phyloP scores from a whole-genome alignment of 2,797 vertebrate species.

The Channa striata region DNA sequence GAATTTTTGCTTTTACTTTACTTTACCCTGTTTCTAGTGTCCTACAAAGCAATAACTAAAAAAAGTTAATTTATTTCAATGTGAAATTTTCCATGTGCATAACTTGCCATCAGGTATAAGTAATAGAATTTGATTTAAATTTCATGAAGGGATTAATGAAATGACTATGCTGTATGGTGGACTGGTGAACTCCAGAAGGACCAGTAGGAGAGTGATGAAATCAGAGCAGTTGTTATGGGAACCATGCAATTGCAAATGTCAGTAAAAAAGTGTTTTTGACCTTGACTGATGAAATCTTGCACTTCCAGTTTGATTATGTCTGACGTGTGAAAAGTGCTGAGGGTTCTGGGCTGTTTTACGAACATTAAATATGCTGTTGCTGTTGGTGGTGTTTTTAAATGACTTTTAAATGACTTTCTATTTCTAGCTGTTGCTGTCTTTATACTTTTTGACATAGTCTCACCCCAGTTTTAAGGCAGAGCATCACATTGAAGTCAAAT shows the following conservation, averaged over 20 bases:
- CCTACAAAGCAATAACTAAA: not conserved
- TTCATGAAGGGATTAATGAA: constrained; percentile 31
- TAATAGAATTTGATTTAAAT: constrained; percentile 11
- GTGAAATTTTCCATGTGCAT: not conserved
- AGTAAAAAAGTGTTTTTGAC: constrained; percentile 59
- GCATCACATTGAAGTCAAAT: constrained; percentile 26
- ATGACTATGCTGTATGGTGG: constrained; percentile 16
- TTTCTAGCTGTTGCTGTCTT: not conserved
- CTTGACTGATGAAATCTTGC: constrained; percentile 59
- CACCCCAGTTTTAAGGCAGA: not conserved
- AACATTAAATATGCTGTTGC: constrained; percentile 6
- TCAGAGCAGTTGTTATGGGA: constrained; percentile 69
- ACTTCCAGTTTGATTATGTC: constrained; percentile 35
- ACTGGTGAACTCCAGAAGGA: constrained; percentile 34
- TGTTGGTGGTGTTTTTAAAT: not conserved
- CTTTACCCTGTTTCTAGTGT: not conserved
- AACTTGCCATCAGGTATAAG: constrained; percentile 12
- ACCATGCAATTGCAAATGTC: constrained; percentile 78
- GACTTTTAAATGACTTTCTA: not conserved
- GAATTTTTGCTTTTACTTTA: not conserved
- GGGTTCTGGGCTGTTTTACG: constrained; percentile 2
- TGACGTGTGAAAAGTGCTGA: not conserved
- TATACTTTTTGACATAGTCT: not conserved
- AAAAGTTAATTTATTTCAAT: not conserved
- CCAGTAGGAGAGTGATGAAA: constrained; percentile 46